Percentiles rank a stretch among this genome's conserved stretches.
Evolutionary conservation across 2,113 vertebrate species (phyloP).

Genomic region (Rhabdomys dilectus): DNA sequence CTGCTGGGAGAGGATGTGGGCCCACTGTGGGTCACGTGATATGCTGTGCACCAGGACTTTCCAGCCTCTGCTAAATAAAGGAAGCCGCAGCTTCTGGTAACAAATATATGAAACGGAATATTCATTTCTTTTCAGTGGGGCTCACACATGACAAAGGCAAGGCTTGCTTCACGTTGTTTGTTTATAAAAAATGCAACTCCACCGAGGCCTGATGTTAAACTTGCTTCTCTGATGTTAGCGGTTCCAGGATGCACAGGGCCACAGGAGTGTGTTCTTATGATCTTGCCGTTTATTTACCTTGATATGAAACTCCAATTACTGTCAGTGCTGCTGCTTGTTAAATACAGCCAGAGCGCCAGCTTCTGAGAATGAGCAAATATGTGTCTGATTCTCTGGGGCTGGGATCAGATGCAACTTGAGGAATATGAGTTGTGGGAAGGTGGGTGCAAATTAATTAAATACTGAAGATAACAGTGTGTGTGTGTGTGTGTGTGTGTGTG

Average conservation of each 20-base stretch:
- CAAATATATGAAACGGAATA: slow-evolving; percentile 89
- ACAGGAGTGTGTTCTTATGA: slow-evolving; percentile 88
- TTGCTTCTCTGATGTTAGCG: slow-evolving; percentile 88
- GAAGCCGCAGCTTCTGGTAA: slow-evolving; percentile 84
- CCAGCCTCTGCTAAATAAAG: slow-evolving; percentile 85
- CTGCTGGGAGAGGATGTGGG: slow-evolving; percentile 47
- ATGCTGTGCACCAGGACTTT: slow-evolving; percentile 37
- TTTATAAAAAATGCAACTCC: slow-evolving; percentile 88
- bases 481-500: slow-evolving; percentile 43
- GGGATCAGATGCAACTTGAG: slow-evolving; percentile 76
- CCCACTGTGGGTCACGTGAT: slow-evolving; percentile 62
- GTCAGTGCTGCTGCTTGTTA: slow-evolving; percentile 89
- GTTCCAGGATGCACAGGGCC: slow-evolving; percentile 86
- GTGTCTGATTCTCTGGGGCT: slow-evolving; percentile 86
- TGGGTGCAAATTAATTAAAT: slow-evolving; percentile 88
- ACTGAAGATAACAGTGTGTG: slow-evolving; percentile 80
- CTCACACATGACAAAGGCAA: slow-evolving; percentile 88
- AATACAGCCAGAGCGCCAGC: slow-evolving; percentile 85
- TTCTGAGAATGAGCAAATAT: slow-evolving; percentile 86
- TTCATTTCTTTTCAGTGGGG: slow-evolving; percentile 89
- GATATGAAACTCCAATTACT: slow-evolving; percentile 88
- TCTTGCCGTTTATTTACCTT: slow-evolving; percentile 90
- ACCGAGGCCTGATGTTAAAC: slow-evolving; percentile 88
- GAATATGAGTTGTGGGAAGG: slow-evolving; percentile 82
- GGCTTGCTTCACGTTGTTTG: slow-evolving; percentile 87